phyloP scores from a whole-genome alignment of 2,797 vertebrate genomes.

The Chrysocyon brachyurus region DNA sequence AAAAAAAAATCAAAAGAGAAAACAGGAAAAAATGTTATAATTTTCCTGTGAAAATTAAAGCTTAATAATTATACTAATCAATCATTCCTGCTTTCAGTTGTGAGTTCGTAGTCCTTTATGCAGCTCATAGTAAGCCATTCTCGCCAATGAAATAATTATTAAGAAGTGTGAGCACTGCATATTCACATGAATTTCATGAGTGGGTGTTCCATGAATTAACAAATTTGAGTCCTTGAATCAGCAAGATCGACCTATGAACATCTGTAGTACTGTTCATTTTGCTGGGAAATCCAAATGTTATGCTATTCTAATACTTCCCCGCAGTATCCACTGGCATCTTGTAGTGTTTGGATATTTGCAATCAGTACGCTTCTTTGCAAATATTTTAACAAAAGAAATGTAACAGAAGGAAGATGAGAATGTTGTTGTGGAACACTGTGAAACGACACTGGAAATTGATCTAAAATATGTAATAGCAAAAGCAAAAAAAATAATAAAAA shows the following conservation, averaged over 20 bases:
- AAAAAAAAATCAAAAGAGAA: not conserved
- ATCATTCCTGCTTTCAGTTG: not conserved
- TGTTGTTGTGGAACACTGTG: not conserved
- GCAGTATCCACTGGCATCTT: not conserved
- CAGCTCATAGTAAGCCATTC: not conserved
- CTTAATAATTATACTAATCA: not conserved
- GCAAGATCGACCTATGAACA: not conserved
- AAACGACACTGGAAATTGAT: not conserved
- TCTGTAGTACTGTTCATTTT: not conserved
- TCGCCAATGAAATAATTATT: not conserved
- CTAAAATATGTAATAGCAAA: not conserved
- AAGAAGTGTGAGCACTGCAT: not conserved
- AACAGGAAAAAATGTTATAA: not conserved
- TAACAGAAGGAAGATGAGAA: not conserved
- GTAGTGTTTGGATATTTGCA: not conserved
- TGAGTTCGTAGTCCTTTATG: not conserved
- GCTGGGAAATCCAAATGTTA: not conserved
- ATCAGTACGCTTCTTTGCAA: not conserved
- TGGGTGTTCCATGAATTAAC: not conserved
- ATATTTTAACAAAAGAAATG: constrained; percentile 16
- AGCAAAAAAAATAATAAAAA: not conserved
- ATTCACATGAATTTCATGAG: not conserved
- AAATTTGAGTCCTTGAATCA: constrained; percentile 3
- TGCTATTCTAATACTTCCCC: not conserved
- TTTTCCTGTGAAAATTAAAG: not conserved